Conservation (phyloP, 2,797 vertebrate species). For the Sciurus carolinensis region DNA sequence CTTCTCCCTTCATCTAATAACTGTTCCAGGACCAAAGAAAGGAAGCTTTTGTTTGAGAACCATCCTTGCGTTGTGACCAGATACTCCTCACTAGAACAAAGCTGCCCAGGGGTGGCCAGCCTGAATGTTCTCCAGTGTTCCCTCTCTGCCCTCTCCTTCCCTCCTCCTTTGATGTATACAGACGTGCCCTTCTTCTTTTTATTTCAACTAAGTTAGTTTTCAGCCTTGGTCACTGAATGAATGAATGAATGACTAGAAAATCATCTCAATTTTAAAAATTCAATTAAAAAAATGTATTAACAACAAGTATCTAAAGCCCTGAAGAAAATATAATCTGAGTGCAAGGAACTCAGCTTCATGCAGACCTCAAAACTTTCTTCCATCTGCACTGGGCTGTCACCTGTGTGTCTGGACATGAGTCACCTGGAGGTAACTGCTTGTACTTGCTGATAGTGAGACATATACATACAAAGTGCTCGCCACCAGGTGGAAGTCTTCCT, state of each 20-base stretch:
- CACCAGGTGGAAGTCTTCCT: background rate
- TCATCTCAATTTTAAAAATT: conserved; percentile 30
- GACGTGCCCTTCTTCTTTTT: background rate
- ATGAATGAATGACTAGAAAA: conserved; percentile 40
- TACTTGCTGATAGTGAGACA: background rate
- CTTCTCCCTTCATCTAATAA: background rate
- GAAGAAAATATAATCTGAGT: background rate
- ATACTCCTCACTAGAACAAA: background rate
- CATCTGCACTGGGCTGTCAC: background rate
- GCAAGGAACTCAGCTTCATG: background rate
- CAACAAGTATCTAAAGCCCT: background rate
- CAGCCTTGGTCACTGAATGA: conserved; percentile 7
- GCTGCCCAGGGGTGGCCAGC: background rate
- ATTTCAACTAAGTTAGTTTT: conserved; percentile 35
- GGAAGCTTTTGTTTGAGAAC: conserved; percentile 54
- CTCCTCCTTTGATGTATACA: too few species aligned
- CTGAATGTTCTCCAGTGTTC: background rate
- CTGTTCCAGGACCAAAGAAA: conserved; percentile 58
- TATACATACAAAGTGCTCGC: background rate
- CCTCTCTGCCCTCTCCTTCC: too few species aligned
- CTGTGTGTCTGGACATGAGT: background rate
- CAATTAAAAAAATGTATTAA: background rate
- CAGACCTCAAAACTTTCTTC: background rate
- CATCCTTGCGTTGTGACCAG: background rate
- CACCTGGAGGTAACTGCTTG: background rate